Percentiles rank a stretch among this genome's conserved stretches.
These are phyloP conservation scores for Agapostemon virescens DNA, from an alignment of 2,888 invertebrate genomes.

Conservation along the genomic window DNA sequence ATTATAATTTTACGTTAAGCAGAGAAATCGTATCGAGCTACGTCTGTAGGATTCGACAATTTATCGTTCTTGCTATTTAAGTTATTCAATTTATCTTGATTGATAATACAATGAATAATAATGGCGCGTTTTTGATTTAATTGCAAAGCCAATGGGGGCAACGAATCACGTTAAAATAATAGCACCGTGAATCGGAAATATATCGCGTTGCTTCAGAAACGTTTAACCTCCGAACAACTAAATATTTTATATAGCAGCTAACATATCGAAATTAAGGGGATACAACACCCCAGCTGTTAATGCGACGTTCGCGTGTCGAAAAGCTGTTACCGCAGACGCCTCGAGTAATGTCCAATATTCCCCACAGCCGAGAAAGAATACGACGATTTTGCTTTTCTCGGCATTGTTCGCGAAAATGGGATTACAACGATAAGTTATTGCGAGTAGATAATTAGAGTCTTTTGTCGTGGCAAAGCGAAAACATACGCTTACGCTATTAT, in stretches of 20 bases:
- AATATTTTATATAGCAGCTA: slow-evolving; percentile 51
- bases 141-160: background rate
- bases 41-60: no score
- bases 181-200: background rate
- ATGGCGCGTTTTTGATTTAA: background rate
- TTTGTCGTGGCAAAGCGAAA: slow-evolving; percentile 58
- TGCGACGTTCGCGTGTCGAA: slow-evolving; percentile 75
- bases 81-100: no score
- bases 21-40: no score
- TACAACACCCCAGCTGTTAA: slow-evolving; percentile 69
- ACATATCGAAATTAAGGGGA: slow-evolving; percentile 49
- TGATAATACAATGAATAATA: background rate
- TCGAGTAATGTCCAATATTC: slow-evolving; percentile 77
- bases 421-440: slow-evolving; percentile 70
- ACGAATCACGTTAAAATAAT: background rate
- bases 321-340: slow-evolving; percentile 73
- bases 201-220: background rate
- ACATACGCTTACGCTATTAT: slow-evolving; percentile 13
- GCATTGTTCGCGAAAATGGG: slow-evolving; percentile 71
- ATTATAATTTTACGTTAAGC: no score
- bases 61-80: no score
- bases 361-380: slow-evolving; percentile 64
- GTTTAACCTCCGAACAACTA: slow-evolving; percentile 23
- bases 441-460: slow-evolving; percentile 66
- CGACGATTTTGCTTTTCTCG: slow-evolving; percentile 49